Conservation (phyloP, 1,140 invertebrate species). For the Charaxes varanes region DNA sequence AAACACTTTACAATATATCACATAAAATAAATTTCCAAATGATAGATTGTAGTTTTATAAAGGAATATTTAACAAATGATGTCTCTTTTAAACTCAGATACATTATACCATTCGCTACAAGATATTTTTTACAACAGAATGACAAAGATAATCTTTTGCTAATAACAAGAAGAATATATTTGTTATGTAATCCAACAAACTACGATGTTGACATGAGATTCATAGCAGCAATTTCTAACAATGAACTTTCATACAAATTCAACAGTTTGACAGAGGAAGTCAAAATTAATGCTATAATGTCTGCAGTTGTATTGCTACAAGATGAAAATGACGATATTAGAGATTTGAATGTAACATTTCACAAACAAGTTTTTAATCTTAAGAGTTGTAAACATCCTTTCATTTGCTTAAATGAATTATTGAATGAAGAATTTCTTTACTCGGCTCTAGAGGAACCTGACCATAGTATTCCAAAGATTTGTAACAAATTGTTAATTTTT, state of each 20-base stretch:
- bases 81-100: constrained; percentile 46
- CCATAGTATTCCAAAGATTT: constrained; percentile 26
- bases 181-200: constrained; percentile 39
- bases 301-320: constrained; percentile 55
- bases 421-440: constrained; percentile 39
- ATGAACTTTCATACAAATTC: constrained; percentile 46
- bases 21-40: constrained; percentile 19
- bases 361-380: constrained; percentile 28
- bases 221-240: constrained; percentile 49
- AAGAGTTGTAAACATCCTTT: constrained; percentile 39
- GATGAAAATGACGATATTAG: constrained; percentile 68
- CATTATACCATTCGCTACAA: constrained; percentile 47
- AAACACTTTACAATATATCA: constrained; percentile 47
- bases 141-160: constrained; percentile 24
- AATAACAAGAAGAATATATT: constrained; percentile 35
- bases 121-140: constrained; percentile 18
- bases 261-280: constrained; percentile 28
- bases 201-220: constrained; percentile 54
- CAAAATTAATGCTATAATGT: constrained; percentile 48
- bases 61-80: constrained; percentile 17
- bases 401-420: constrained; percentile 46
- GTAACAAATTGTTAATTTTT: constrained; percentile 28
- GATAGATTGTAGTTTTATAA: constrained; percentile 18
- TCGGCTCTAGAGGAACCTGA: constrained; percentile 27
- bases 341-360: constrained; percentile 41